These are phyloP conservation scores for Cynopterus sphinx DNA, from an alignment of 2,797 vertebrate species.

Conservation along the genomic window DNA sequence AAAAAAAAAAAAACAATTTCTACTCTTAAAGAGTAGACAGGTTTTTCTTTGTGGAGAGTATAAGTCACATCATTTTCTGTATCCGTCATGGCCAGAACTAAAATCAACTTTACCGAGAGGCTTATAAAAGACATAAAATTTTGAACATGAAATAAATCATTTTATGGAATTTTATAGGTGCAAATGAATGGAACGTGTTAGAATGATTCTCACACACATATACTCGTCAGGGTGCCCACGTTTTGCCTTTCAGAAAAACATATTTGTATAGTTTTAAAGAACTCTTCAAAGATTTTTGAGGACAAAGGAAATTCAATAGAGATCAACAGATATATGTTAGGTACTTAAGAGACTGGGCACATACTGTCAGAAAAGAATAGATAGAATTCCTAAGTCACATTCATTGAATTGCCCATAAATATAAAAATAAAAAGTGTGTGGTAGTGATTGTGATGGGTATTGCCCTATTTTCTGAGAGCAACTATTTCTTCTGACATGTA, in stretches of 20 bases:
- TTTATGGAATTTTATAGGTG: background rate
- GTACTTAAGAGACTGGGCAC: conserved; percentile 60
- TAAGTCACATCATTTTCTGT: background rate
- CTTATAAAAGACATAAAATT: background rate
- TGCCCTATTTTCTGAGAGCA: conserved; percentile 50
- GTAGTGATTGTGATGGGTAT: conserved; percentile 9
- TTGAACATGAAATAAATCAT: background rate
- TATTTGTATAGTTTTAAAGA: background rate
- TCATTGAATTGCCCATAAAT: conserved; percentile 52
- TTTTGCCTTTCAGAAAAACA: background rate
- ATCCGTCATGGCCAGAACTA: background rate
- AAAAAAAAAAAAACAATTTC: background rate
- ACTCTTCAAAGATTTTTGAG: conserved; percentile 43
- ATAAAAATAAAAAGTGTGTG: background rate
- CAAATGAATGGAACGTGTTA: background rate
- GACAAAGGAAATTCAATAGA: conserved; percentile 64
- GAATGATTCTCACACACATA: background rate
- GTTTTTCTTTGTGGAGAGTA: background rate
- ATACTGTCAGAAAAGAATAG: conserved; percentile 51
- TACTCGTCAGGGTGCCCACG: background rate
- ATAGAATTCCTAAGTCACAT: background rate
- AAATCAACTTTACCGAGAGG: background rate
- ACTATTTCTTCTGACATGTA: conserved; percentile 54
- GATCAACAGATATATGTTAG: conserved; percentile 63
- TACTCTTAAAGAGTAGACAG: background rate